Conservation (phyloP, 2,888 invertebrate species). For the Diadegma fenestrale region DNA sequence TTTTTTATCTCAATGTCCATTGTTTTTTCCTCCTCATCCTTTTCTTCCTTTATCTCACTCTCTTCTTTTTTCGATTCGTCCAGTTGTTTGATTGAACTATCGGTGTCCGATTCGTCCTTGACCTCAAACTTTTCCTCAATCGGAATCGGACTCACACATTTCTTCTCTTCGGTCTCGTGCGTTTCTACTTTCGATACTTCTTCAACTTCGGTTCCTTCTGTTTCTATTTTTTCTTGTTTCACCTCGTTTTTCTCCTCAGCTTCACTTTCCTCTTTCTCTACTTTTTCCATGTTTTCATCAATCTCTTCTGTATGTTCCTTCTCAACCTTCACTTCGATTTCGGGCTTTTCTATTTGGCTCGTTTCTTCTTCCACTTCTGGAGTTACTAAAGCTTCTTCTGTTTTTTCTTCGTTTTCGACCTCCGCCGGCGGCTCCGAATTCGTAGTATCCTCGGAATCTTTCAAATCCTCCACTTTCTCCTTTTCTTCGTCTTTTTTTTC, state of each 20-base stretch:
- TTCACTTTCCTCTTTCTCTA: slow-evolving; percentile 51
- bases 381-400: slow-evolving; percentile 43
- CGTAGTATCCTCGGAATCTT: slow-evolving; percentile 46
- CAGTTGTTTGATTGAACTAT: slow-evolving; percentile 60
- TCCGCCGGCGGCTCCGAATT: slow-evolving; percentile 11
- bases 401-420: slow-evolving; percentile 67
- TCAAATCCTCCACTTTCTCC: slow-evolving; percentile 42
- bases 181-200: slow-evolving; percentile 70
- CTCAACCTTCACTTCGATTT: slow-evolving; percentile 33
- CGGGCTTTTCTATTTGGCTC: slow-evolving; percentile 36
- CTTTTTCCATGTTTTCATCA: slow-evolving; percentile 34
- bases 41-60: slow-evolving; percentile 73
- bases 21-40: slow-evolving; percentile 73
- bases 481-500: slow-evolving; percentile 64
- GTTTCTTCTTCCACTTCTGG: slow-evolving; percentile 30
- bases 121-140: slow-evolving; percentile 71
- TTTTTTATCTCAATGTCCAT: slow-evolving; percentile 73
- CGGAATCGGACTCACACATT: slow-evolving; percentile 24
- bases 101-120: slow-evolving; percentile 72
- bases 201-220: slow-evolving; percentile 32
- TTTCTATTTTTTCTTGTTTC: slow-evolving; percentile 66
- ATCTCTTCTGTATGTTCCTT: slow-evolving; percentile 46
- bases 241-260: slow-evolving; percentile 60
- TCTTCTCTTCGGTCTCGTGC: slow-evolving; percentile 67
- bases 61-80: slow-evolving; percentile 70